Conservation (phyloP, 1,140 invertebrate genomes). For the Pachyrhynchus sulphureomaculatus region DNA sequence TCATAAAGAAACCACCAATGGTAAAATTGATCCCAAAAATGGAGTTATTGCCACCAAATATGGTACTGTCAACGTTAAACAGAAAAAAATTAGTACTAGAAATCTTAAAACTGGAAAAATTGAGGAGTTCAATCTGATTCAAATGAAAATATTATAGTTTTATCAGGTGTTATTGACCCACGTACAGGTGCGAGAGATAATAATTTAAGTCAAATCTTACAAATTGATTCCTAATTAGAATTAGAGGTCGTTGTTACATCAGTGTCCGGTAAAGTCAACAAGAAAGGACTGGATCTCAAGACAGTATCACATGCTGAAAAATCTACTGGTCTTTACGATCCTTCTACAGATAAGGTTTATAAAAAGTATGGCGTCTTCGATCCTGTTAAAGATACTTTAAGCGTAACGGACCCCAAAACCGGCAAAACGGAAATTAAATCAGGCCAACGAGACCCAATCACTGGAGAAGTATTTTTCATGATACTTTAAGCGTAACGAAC, state of each 20-base stretch:
- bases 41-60: constrained; percentile 63
- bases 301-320: constrained; percentile 61
- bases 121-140: constrained; percentile 56
- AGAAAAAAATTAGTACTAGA: constrained; percentile 46
- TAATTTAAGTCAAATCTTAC: constrained; percentile 63
- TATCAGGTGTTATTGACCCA: constrained; percentile 60
- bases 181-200: constrained; percentile 61
- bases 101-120: constrained; percentile 57
- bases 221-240: constrained; percentile 66
- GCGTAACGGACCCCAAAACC: too few species aligned
- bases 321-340: constrained; percentile 63
- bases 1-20: constrained; percentile 58
- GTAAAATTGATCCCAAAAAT: constrained; percentile 64
- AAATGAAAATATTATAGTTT: constrained; percentile 64
- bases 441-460: too few species aligned
- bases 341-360: constrained; percentile 65
- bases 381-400: constrained; percentile 61
- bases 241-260: constrained; percentile 65
- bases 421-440: too few species aligned
- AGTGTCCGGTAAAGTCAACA: constrained; percentile 63
- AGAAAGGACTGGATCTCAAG: constrained; percentile 66
- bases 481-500: constrained; percentile 65
- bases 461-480: too few species aligned
- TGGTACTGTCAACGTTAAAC: constrained; percentile 51
- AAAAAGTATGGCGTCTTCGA: constrained; percentile 70